Base-by-base conservation (phyloP, 2,797 vertebrate genomes). In the Anguilla anguilla region DNA sequence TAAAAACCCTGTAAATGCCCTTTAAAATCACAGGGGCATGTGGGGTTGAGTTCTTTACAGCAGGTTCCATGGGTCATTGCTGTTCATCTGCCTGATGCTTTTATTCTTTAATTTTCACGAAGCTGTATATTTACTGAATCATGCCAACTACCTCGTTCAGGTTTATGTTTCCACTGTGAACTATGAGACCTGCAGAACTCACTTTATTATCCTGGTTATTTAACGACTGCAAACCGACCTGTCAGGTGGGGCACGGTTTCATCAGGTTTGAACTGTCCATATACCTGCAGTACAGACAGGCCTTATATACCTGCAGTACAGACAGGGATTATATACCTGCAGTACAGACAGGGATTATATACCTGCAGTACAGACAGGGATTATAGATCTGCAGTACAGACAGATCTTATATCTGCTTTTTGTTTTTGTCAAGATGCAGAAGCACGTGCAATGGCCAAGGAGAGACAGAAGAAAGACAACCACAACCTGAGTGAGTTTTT, bases 381-480 rank as follows among this genome's bases (percentile, higher is more conserved):
- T 35, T 35, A 9, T 51, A 51, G 7, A 51, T 10, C 19, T 61
- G 59, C 59, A 61, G 19, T 15, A 69, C 51, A 51, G 51, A 10
- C 51, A 51, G 39, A 39, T 39, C 39, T 39, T 39, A 39, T 39
- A 39, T 95, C 6, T 6, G 61, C 61, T n/a, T n/a, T 17, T 93
- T 96, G 93, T 95, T 95, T 87, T 96, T 95, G 92, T 92, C 92
- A 95, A 98, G 96, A 97, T 88, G 91, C 97, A 19, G 99, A 99
- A 95, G 97, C 94, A 89, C 96, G 98, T 89, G 98, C 98, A 0
- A 87, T 99, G 96, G 98, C 97, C 69, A 99, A 99, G 88, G 99
- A 99, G 92, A 96, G 99, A 87, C 99, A 99, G 95, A 99, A 99
- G 95, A 99, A 99, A 93, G 99, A 99, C 95, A 99, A 99, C 96